These are phyloP conservation scores for Alectura lathami DNA, from an alignment of 2,113 vertebrate genomes.

Conservation along the genomic window DNA sequence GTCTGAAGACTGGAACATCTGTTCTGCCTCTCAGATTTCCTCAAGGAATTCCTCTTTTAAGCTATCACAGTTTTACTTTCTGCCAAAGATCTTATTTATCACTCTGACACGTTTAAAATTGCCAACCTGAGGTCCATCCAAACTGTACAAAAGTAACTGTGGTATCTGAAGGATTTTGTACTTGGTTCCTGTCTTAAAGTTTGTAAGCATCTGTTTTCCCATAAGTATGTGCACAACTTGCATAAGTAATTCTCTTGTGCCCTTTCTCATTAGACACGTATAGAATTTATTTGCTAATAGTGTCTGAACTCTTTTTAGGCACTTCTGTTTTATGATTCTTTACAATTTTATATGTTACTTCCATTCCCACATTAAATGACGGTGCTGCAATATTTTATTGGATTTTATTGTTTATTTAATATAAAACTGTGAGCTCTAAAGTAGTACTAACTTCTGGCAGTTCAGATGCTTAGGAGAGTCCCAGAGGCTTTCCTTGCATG, in stretches of 20 bases:
- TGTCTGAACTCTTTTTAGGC: neutral
- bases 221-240: neutral
- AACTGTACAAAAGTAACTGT: neutral
- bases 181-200: neutral
- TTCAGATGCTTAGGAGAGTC: neutral
- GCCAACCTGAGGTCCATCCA: slow-evolving; percentile 1
- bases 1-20: slow-evolving; percentile 7
- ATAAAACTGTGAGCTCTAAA: neutral
- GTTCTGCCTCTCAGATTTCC: slow-evolving; percentile 35
- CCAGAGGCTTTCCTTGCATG: neutral
- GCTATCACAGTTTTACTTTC: neutral
- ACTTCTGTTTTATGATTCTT: neutral
- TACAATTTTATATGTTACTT: neutral
- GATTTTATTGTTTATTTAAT: neutral
- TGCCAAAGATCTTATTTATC: slow-evolving; percentile 43
- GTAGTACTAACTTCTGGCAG: neutral
- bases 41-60: slow-evolving; percentile 49
- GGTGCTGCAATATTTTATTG: neutral
- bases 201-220: slow-evolving; percentile 6
- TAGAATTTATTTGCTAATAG: neutral
- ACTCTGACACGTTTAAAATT: neutral
- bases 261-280: neutral
- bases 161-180: neutral
- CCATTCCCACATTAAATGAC: neutral
- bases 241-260: neutral